Base-by-base conservation (phyloP, 2,888 invertebrate genomes). In the Mechanitis mazaeus region DNA sequence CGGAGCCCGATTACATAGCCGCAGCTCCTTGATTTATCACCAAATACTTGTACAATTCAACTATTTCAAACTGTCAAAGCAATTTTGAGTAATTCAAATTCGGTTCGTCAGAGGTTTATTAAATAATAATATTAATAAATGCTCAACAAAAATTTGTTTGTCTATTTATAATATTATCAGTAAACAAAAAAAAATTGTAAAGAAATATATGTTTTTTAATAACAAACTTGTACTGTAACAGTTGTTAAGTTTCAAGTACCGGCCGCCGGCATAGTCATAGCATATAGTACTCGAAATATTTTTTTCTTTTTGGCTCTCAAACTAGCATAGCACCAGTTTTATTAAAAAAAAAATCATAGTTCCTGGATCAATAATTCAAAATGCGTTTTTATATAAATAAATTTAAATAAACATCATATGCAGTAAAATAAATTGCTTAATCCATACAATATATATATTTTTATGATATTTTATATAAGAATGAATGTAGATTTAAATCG, bases 141-240 rank as follows among this genome's bases (percentile, higher is more conserved):
- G 20, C 20, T 20, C 20, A 20, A 20, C 20, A 20, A 20, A 20
- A 20, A 20, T 20, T 20, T 70, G 69, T 70, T 75, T 67, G 68
- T 65, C 69, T 70, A 80, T 80, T 84, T 84, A 84, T 84, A 80
- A 20, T 20, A 20, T 1, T 20, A 20, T 20, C 20, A 20, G 20
- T 20, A 20, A 20, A 20, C 20, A 20, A 20, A 20, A 20, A 20
- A 20, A 20, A 20, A 20, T 20, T 20, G 20, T 20, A 20, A 20
- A 20, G 20, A 20, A 20, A 20, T 20, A 20, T 20, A 20, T 20
- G 0, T 35, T 35, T 3, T 35, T 5, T 35, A 3, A 35, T 79
- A 78, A 74, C 71, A 80, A 86, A 85, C 79, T 85, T 84, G 71
- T 71, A 68, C 65, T 68, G 71, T 68, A 74, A 71, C 74, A 78